Percentiles rank a stretch among this genome's conserved stretches.
phyloP scores from a whole-genome alignment of 1,140 invertebrate genomes.

The Ylistrum balloti region DNA sequence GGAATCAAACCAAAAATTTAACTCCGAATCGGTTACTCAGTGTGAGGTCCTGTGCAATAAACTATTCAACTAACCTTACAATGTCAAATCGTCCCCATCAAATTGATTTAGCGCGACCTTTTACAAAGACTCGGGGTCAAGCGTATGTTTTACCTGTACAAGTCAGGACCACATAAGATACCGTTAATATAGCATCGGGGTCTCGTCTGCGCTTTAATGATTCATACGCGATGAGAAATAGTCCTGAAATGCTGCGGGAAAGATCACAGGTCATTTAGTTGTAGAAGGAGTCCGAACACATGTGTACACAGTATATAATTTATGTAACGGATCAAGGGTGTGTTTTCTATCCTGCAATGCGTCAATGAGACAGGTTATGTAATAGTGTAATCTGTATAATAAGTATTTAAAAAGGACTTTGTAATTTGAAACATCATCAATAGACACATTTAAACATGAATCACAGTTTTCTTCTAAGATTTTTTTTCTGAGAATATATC shows the following conservation, averaged over 20 bases:
- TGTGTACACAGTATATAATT: not conserved
- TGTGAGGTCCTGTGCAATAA: not conserved
- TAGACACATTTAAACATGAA: too few relatives aligned
- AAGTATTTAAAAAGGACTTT: too few relatives aligned
- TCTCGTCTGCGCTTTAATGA: constrained; percentile 20
- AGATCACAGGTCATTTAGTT: not conserved
- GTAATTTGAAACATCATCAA: too few relatives aligned
- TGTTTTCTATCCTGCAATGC: not conserved
- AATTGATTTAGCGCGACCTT: constrained; percentile 30
- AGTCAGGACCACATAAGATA: constrained; percentile 22
- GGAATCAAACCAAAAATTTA: not conserved
- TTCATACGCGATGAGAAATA: constrained; percentile 27
- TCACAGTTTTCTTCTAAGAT: too few relatives aligned
- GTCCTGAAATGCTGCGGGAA: not conserved
- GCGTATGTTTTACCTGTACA: constrained; percentile 16
- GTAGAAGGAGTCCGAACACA: not conserved
- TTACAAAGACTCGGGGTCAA: constrained; percentile 18
- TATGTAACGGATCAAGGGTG: constrained; percentile 5
- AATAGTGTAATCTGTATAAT: not conserved
- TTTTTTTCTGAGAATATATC: too few relatives aligned
- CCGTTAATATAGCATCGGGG: not conserved
- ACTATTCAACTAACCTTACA: not conserved
- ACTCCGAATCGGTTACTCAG: not conserved
- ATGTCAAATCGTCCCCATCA: constrained; percentile 33
- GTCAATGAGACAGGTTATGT: not conserved